Evolutionary conservation across 2,113 vertebrate genomes (phyloP).

Genomic region (Arothron firmamentum): DNA sequence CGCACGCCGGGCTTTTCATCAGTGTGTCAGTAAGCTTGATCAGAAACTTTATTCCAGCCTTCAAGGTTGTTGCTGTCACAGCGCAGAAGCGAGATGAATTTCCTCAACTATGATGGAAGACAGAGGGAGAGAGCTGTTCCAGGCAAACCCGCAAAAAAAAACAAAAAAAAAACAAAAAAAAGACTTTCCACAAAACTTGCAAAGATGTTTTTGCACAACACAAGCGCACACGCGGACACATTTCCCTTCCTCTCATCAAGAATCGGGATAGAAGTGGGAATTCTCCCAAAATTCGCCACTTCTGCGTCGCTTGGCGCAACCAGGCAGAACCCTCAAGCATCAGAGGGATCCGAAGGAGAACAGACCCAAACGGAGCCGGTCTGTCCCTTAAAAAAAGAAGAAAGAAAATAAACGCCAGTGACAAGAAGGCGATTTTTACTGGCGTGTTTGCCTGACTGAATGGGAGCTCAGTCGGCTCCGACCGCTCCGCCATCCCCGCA

Average conservation of each 20-base stretch:
- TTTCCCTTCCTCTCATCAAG: slow-evolving; percentile 5
- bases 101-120: too few species aligned
- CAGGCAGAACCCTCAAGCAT: slow-evolving; percentile 13
- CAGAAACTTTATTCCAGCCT: neutral
- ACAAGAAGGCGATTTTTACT: neutral
- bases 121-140: too few species aligned
- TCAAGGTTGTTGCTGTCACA: too few species aligned
- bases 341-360: slow-evolving; percentile 11
- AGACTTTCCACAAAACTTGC: slow-evolving; percentile 24
- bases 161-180: slow-evolving; percentile 6
- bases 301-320: too few species aligned
- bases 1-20: too few species aligned
- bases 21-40: slow-evolving; percentile 1
- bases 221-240: slow-evolving; percentile 19
- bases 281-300: too few species aligned
- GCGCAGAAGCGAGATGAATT: too few species aligned
- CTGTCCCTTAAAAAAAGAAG: neutral
- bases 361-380: neutral
- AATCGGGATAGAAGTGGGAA: too few species aligned
- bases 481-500: slow-evolving; percentile 4
- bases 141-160: slow-evolving; percentile 15
- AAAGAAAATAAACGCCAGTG: slow-evolving; percentile 16
- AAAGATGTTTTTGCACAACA: slow-evolving; percentile 8
- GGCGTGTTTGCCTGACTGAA: neutral
- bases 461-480: slow-evolving; percentile 15